phyloP scores from a whole-genome alignment of 2,797 vertebrate species.

The Bothrops alternatus region DNA sequence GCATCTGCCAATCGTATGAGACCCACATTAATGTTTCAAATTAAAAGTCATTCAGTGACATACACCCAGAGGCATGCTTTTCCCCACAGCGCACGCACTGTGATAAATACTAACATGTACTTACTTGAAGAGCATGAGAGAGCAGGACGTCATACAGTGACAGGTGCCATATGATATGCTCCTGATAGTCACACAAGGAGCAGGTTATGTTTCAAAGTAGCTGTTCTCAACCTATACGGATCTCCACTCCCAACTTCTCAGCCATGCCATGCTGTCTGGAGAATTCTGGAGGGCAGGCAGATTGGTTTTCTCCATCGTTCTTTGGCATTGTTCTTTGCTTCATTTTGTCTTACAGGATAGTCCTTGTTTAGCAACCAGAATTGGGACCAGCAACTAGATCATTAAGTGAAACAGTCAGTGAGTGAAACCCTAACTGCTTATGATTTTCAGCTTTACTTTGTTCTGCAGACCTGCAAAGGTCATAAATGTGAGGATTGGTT shows the following conservation, averaged over 20 bases:
- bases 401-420: not conserved
- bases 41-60: slow-evolving; percentile 13
- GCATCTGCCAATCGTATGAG: not conserved
- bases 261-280: not conserved
- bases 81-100: not conserved
- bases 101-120: not conserved
- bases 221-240: not conserved
- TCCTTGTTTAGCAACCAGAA: not conserved
- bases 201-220: not conserved
- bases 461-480: not conserved
- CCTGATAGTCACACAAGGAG: not conserved
- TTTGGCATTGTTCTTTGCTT: not conserved
- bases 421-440: not conserved
- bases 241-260: not conserved
- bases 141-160: slow-evolving; percentile 8
- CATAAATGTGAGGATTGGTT: not conserved
- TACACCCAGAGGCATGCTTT: not conserved
- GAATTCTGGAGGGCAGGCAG: not conserved
- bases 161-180: not conserved
- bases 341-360: not conserved
- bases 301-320: not conserved
- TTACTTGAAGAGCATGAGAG: slow-evolving; percentile 19
- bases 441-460: not conserved
- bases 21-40: not conserved
- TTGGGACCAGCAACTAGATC: not conserved